These are phyloP conservation scores for Cryptotis parvus DNA, from an alignment of 2,113 vertebrate genomes.

Conservation along the genomic window DNA sequence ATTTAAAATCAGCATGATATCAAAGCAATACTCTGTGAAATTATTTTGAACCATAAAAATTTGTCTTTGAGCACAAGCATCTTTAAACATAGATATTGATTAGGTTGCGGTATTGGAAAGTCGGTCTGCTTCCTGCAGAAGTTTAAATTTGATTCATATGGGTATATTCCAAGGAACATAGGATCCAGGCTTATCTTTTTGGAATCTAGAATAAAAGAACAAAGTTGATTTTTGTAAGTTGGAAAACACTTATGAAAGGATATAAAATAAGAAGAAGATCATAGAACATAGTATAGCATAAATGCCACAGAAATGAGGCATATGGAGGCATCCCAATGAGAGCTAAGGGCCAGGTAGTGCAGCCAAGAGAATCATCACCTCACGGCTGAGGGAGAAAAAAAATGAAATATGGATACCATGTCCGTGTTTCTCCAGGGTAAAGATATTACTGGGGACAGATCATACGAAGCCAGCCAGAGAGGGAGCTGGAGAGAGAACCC, in stretches of 20 bases:
- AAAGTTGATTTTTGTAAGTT: background rate
- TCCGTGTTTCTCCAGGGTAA: background rate
- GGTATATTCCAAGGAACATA: conserved; percentile 74
- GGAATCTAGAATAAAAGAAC: conserved; percentile 77
- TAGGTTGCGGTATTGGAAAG: background rate
- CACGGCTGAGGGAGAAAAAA: too few relatives aligned
- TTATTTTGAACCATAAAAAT: background rate
- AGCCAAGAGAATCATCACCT: too few relatives aligned
- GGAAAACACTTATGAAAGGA: background rate
- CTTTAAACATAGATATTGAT: background rate
- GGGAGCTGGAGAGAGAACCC: background rate
- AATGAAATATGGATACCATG: background rate
- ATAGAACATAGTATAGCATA: background rate
- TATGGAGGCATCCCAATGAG: background rate
- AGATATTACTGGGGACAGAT: background rate
- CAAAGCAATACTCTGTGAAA: conserved; percentile 29
- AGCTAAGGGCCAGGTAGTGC: accelerated
- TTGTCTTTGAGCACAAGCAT: background rate
- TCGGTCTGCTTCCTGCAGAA: background rate
- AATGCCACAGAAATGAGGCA: background rate
- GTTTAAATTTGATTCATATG: conserved; percentile 56
- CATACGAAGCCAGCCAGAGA: background rate
- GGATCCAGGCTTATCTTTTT: conserved; percentile 76
- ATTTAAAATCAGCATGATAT: conserved; percentile 21
- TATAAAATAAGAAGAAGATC: background rate